Evolutionary conservation across 2,797 vertebrate species (phyloP).

Genomic region (Tenualosa ilisha): DNA sequence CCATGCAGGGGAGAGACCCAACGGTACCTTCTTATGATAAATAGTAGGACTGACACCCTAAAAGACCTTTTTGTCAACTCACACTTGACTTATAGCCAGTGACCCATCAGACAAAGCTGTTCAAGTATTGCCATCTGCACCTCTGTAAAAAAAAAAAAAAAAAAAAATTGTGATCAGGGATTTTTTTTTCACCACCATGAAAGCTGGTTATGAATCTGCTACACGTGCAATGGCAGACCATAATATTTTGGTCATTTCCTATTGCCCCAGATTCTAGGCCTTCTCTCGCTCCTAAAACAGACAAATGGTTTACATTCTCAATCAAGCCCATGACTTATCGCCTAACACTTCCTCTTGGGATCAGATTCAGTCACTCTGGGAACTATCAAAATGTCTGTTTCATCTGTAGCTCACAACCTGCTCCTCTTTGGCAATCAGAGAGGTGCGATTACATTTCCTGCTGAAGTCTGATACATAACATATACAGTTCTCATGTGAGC

Average conservation of each 20-base stretch:
- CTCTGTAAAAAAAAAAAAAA: background rate
- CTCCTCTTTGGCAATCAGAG: background rate
- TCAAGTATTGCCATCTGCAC: background rate
- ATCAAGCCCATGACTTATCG: constrained; percentile 6
- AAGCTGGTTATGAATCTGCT: background rate
- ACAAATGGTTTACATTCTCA: constrained; percentile 5
- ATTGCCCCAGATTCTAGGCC: constrained; percentile 26
- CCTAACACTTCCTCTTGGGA: background rate
- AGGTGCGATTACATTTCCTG: background rate
- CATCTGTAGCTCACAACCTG: background rate
- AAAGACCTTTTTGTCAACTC: background rate
- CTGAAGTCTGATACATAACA: background rate
- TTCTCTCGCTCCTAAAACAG: background rate
- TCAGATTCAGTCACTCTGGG: background rate
- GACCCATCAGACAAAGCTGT: background rate
- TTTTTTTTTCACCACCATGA: background rate
- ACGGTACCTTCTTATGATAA: background rate
- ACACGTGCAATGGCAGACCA: constrained; percentile 17
- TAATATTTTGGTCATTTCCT: constrained; percentile 44
- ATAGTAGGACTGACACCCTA: background rate
- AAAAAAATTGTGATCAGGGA: background rate
- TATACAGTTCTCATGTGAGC: background rate
- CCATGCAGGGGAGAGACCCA: background rate
- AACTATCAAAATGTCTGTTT: background rate
- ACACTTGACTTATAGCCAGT: background rate